These are phyloP conservation scores for Poeciliopsis prolifica DNA, from an alignment of 2,113 vertebrate species.

Conservation along the genomic window DNA sequence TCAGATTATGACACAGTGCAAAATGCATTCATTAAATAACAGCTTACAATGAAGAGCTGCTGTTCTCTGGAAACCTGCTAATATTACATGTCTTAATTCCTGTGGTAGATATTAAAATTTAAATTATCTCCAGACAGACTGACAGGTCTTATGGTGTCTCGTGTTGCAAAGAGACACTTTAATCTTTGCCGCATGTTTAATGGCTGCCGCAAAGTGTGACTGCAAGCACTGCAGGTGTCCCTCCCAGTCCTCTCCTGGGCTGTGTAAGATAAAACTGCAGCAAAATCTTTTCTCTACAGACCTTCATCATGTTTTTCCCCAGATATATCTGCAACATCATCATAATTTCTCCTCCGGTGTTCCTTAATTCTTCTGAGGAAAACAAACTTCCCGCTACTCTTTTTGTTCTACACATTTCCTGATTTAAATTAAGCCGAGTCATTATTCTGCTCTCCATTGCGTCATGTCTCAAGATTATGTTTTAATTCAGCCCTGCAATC, in stretches of 20 bases:
- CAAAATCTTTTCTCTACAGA: slow-evolving; percentile 35
- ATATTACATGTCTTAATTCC: background rate
- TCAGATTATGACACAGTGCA: slow-evolving; percentile 23
- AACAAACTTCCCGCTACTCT: background rate
- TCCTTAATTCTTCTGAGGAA: background rate
- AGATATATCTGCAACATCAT: slow-evolving; percentile 17
- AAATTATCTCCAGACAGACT: slow-evolving; percentile 12
- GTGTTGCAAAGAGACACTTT: slow-evolving; percentile 37
- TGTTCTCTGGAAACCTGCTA: slow-evolving; percentile 2
- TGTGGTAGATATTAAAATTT: slow-evolving; percentile 5
- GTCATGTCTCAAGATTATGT: slow-evolving; percentile 16
- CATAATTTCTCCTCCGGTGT: slow-evolving; percentile 15
- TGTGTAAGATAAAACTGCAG: slow-evolving; percentile 55
- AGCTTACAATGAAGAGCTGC: background rate
- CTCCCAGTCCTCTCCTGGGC: slow-evolving; percentile 46
- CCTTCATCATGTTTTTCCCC: slow-evolving; percentile 28
- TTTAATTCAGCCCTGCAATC: slow-evolving; percentile 31
- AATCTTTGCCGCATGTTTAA: slow-evolving; percentile 33
- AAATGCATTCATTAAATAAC: slow-evolving; percentile 26
- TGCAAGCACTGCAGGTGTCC: slow-evolving; percentile 61
- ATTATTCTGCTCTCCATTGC: background rate
- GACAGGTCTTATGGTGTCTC: slow-evolving; percentile 3
- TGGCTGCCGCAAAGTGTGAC: slow-evolving; percentile 48
- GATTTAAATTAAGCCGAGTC: background rate
- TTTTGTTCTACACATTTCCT: background rate